A percentile compares a stretch with the other conserved stretches of the same genome.
These are phyloP conservation scores for Polypterus bichir DNA, from an alignment of 2,113 vertebrate genomes.

Conservation along the genomic window DNA sequence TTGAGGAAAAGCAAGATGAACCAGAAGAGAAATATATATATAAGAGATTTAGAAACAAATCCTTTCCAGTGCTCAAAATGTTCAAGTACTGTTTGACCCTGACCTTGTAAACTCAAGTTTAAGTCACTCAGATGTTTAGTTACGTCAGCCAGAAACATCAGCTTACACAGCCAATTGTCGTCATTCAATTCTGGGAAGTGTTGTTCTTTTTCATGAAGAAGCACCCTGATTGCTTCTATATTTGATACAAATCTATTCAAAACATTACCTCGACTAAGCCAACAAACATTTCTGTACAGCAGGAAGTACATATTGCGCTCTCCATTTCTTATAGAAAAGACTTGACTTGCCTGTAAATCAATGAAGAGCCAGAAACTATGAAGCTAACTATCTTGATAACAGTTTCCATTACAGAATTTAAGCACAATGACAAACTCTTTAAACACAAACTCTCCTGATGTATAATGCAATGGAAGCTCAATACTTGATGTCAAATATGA, in stretches of 20 bases:
- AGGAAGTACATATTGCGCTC: slow-evolving; percentile 7
- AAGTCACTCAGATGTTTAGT: slow-evolving; percentile 15
- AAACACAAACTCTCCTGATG: no score
- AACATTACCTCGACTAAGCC: slow-evolving; percentile 15
- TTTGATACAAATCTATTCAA: slow-evolving; percentile 14
- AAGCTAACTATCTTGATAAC: slow-evolving; percentile 9
- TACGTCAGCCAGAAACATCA: slow-evolving; percentile 17
- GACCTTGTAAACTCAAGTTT: slow-evolving; percentile 6
- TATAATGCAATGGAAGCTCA: slow-evolving; percentile 1
- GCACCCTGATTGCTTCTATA: slow-evolving; percentile 12
- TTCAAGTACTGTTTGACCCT: slow-evolving; percentile 12
- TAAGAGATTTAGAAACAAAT: no score
- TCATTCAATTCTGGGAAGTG: slow-evolving; percentile 18
- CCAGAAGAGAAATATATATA: no score
- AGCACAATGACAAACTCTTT: no score
- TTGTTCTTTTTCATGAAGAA: slow-evolving; percentile 14
- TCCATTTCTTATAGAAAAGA: slow-evolving; percentile 14
- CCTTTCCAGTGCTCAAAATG: slow-evolving; percentile 4
- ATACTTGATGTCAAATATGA: background rate
- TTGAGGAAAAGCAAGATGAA: no score
- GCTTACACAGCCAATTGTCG: slow-evolving; percentile 16
- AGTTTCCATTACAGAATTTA: slow-evolving; percentile 9
- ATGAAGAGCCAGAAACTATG: slow-evolving; percentile 7
- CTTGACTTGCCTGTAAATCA: no score
- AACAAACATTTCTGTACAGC: slow-evolving; percentile 10